Percentiles rank a stretch among this genome's conserved stretches.
Conservation (phyloP, 2,113 vertebrate genomes). For the Melanotaenia duboulayi region DNA sequence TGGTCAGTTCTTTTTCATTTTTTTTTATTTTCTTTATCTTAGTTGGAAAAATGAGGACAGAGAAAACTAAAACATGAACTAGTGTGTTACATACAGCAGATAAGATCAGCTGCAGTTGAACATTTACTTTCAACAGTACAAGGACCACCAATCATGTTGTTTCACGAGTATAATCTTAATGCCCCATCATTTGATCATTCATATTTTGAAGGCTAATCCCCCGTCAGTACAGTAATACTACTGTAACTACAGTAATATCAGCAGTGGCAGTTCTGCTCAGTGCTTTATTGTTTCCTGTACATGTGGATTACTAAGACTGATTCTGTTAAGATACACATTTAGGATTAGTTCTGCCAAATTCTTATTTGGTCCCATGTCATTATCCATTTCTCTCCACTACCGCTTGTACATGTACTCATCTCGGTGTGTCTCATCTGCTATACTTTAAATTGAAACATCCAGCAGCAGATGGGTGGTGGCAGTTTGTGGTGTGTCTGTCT, state of each 20-base stretch:
- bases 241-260: background rate
- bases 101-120: background rate
- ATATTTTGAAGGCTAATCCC: background rate
- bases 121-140: background rate
- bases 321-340: background rate
- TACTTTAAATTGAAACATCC: constrained; percentile 27
- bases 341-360: constrained; percentile 14
- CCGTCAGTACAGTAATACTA: no score
- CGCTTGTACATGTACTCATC: background rate
- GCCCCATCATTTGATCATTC: no score
- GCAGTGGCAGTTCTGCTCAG: background rate
- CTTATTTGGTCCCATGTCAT: constrained; percentile 3
- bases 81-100: background rate
- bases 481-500: constrained; percentile 39
- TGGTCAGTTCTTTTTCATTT: background rate
- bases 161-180: no score
- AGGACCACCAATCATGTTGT: no score
- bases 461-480: constrained; percentile 52
- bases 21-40: background rate
- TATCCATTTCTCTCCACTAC: constrained; percentile 15
- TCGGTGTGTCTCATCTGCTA: constrained; percentile 8
- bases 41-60: background rate
- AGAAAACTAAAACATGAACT: background rate
- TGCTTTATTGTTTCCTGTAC: background rate
- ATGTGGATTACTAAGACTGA: background rate